Evolutionary conservation across 2,113 vertebrate genomes (phyloP).

Genomic region (Oncorhynchus gorbuscha): DNA sequence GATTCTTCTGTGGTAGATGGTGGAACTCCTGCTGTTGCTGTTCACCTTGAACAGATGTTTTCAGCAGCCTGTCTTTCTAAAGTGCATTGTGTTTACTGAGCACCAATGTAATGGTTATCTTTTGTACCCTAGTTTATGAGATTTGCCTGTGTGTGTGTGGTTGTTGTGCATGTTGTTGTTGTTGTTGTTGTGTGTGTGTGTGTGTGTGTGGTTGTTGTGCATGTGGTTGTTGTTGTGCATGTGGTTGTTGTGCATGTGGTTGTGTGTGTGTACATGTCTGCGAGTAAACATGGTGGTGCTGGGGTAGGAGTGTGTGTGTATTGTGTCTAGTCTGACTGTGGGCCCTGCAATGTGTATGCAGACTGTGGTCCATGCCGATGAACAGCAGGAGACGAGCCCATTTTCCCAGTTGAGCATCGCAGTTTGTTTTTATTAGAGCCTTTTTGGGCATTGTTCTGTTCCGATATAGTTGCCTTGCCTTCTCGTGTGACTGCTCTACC

Average conservation of each 20-base stretch:
- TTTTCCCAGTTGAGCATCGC: slow-evolving; percentile 2
- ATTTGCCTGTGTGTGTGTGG: too few species aligned
- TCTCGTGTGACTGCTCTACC: too few species aligned
- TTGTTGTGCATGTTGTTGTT: too few species aligned
- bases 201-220: not conserved
- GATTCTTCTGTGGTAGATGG: not conserved
- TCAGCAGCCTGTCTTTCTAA: not conserved
- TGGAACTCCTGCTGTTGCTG: not conserved
- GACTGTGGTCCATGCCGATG: not conserved
- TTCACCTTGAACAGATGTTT: not conserved
- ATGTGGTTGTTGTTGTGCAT: too few species aligned
- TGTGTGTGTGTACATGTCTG: not conserved
- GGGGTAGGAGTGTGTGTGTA: too few species aligned
- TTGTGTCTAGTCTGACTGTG: too few species aligned
- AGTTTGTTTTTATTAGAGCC: too few species aligned
- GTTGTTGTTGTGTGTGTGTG: slow-evolving; percentile 20
- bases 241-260: not conserved
- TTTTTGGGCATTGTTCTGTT: too few species aligned
- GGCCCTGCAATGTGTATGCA: not conserved
- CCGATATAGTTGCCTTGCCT: too few species aligned
- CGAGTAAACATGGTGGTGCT: not conserved
- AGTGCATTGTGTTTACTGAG: not conserved
- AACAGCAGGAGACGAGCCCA: too few species aligned
- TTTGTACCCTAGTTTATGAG: not conserved
- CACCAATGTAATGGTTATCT: slow-evolving; percentile 3